Evolutionary conservation across 2,113 vertebrate genomes (phyloP), one percentile per base, ranked within the genome.

Genomic region (Bombycilla garrulus): DNA sequence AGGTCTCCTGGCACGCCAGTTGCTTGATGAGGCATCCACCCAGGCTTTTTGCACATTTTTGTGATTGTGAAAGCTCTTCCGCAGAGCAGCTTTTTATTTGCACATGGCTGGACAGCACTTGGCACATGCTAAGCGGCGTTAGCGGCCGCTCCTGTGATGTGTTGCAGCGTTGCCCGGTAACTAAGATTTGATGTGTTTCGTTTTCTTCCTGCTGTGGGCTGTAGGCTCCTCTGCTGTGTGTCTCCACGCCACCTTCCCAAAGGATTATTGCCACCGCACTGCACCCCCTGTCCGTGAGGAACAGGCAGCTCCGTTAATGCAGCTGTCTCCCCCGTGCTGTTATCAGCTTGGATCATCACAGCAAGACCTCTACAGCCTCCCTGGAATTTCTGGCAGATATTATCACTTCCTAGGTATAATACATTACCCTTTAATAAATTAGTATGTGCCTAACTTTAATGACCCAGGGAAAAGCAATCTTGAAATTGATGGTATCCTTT

Each of bases 321-420:
- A 67, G 65, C 92, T 78, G 51, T 33, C 90, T 93, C 29, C 54
- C 5, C 1, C n/a, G 16, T 10, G 56, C 80, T 1, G 0, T 82
- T 95, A 95, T 92, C 94, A 69, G 86, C 89, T 85, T 53, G 70
- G 73, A 86, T 95, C 65, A 87, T 85, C 91, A 38, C 66, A 65
- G 81, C 84, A 57, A 81, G 86, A 84, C 65, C 69, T 95, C 91
- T 57, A 50, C 66, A 95, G 42, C 83, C 56, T 91, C 69, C 87
- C 84, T 51, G 77, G 84, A 93, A 96, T 95, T 94, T 91, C 89
- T 92, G 73, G 81, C 84, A 87, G 96, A 92, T 95, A 40, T 53
- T 67, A 89, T 91, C 93, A 73, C 50, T 89, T 92, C 81, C 77
- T 54, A 80, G 87, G 82, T 91, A 73, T 89, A 96, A 95, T 87